These are phyloP conservation scores for Cotesia congregata DNA, from an alignment of 2,888 invertebrate species.

Conservation along the genomic window DNA sequence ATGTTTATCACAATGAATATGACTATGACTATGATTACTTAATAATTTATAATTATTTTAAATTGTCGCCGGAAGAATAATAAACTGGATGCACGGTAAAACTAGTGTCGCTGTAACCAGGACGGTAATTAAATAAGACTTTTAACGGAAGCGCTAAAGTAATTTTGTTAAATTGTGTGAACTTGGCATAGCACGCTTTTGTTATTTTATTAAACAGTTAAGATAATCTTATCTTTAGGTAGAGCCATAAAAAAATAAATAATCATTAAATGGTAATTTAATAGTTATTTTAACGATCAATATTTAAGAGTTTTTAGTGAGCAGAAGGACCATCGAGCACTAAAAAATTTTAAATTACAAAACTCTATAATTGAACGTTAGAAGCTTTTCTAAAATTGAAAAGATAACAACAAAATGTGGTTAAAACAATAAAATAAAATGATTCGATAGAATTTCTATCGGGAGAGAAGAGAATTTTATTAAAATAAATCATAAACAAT, in stretches of 20 bases:
- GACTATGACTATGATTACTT: neutral
- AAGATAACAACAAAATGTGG: neutral
- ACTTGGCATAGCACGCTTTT: constrained; percentile 46
- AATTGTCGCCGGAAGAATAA: neutral
- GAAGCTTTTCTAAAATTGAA: neutral
- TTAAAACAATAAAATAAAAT: neutral
- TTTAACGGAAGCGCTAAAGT: constrained; percentile 48
- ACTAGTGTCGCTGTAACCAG: constrained; percentile 19
- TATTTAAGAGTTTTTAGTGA: neutral
- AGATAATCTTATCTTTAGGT: neutral
- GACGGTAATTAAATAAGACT: constrained; percentile 57
- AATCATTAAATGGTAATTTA: neutral
- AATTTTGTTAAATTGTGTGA: constrained; percentile 55
- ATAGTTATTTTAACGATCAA: neutral
- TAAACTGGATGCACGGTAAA: constrained; percentile 12
- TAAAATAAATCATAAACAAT: no score
- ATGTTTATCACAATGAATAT: no score
- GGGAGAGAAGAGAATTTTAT: no score
- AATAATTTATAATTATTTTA: neutral
- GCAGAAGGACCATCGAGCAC: no score
- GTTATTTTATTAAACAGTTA: constrained; percentile 48
- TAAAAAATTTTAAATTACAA: neutral
- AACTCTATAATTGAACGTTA: neutral
- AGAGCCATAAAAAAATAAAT: constrained; percentile 3
- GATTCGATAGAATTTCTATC: no score